Base-by-base conservation (phyloP, 2,797 vertebrate genomes). In the Selene dorsalis region DNA sequence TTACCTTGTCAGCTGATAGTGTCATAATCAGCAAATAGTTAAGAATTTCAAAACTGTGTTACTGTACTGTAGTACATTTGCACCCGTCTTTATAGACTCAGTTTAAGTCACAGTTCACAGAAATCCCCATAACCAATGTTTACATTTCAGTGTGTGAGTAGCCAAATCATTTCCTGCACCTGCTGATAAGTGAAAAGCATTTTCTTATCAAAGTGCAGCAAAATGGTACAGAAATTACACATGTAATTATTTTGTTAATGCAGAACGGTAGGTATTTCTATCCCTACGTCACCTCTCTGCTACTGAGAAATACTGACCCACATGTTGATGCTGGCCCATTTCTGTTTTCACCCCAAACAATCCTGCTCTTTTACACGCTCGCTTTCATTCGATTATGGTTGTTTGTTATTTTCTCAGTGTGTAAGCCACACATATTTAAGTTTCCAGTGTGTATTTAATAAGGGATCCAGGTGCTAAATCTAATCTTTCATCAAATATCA, bases 301-400 rank as follows among this genome's bases (percentile, higher is more conserved):
- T 3, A 16, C 16, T 20, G 32, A 55, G 28, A 69, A 14, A 17
- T 20, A 43, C 32, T 43, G 41, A 22, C 77, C 65, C 65, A 35
- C 56, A 77, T 76, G 72, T 67, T 59, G 59, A 77, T 75, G 68
- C 56, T 41, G 59, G 6, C 12, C 20, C 35, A 58, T 62, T 38
- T 17, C 4, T 90, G 84, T 90, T 88, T 87, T 72, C 38, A 89
- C 52, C 72, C 69, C 26, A 84, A 91, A 91, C 87, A 91, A 7
- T 8, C 32, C 11, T 0, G 4, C 76, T 74, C 17, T 35, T 45
- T 26, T 17, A 62, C 52, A 22, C 52, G 6, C 64, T 60, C 13
- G 17, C 14, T 0, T 24, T 64, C 10, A 20, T 24, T 41, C 0
- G 16, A 53, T 58, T 61, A 60, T 39, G 35, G 38, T 22, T 28